A percentile compares a stretch with the other conserved stretches of the same genome.
phyloP scores from a whole-genome alignment of 2,113 vertebrate genomes.

The Paralichthys olivaceus region DNA sequence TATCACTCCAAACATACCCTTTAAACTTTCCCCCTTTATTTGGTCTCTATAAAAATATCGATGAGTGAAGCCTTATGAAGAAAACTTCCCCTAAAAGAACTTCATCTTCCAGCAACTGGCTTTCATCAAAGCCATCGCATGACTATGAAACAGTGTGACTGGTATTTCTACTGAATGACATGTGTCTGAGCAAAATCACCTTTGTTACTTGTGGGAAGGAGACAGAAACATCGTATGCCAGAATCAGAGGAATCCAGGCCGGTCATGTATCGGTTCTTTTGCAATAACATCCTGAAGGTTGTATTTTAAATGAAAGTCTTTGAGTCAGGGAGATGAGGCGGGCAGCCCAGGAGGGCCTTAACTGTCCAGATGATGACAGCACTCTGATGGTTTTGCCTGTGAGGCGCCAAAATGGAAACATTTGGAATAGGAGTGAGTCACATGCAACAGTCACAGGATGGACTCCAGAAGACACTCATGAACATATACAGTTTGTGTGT shows the following conservation, averaged over 20 bases:
- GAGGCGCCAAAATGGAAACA: conserved; percentile 67
- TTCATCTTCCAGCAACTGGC: conserved; percentile 31
- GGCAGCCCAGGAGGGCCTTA: conserved; percentile 52
- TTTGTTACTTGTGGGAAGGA: conserved; percentile 68
- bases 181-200: conserved; percentile 64
- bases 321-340: conserved; percentile 53
- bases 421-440: conserved; percentile 71
- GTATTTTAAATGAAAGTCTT: conserved; percentile 72
- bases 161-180: conserved; percentile 53
- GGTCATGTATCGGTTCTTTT: conserved; percentile 69
- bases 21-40: neutral
- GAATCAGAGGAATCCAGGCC: conserved; percentile 60
- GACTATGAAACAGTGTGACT: conserved; percentile 37
- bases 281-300: conserved; percentile 77
- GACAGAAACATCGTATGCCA: conserved; percentile 54
- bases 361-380: conserved; percentile 56
- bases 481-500: conserved; percentile 21
- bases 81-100: neutral
- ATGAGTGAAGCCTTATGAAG: conserved; percentile 19
- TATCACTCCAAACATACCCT: no score
- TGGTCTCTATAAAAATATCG: neutral
- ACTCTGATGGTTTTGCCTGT: conserved; percentile 52
- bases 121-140: conserved; percentile 50
- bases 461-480: conserved; percentile 42
- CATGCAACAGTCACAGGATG: conserved; percentile 68